Conservation (phyloP, 2,888 invertebrate species). For the Aromia moschata region DNA sequence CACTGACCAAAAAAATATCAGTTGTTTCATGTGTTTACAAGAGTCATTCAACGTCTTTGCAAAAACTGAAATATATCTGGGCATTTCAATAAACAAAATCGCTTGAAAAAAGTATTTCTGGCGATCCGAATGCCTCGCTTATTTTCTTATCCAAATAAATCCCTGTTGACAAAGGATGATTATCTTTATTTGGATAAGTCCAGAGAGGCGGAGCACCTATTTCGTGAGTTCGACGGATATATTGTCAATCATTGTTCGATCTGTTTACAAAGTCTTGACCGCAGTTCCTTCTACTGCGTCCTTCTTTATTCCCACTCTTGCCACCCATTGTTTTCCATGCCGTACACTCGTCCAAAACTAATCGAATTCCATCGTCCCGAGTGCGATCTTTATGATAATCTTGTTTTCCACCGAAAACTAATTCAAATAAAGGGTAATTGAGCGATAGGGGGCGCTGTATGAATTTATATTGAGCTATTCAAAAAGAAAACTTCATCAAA, state of each 20-base stretch:
- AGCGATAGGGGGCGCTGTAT: too few relatives aligned
- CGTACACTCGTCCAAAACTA: constrained; percentile 39
- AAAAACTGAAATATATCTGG: too few relatives aligned
- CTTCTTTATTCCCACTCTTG: constrained; percentile 30
- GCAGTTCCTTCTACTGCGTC: constrained; percentile 43
- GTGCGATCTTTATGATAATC: constrained; percentile 36
- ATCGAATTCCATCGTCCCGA: constrained; percentile 32
- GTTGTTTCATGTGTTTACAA: too few relatives aligned
- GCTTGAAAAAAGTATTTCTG: too few relatives aligned
- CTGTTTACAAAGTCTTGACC: constrained; percentile 58
- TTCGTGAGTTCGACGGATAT: constrained; percentile 49
- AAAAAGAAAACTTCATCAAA: too few relatives aligned
- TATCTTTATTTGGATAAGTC: constrained; percentile 56
- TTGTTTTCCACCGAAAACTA: constrained; percentile 28
- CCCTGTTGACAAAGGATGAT: constrained; percentile 57
- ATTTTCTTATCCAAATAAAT: constrained; percentile 44
- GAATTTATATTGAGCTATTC: too few relatives aligned
- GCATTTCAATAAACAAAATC: constrained; percentile 15
- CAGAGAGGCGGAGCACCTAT: constrained; percentile 46
- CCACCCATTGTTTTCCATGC: constrained; percentile 45
- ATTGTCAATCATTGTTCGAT: constrained; percentile 58
- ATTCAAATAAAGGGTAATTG: constrained; percentile 9
- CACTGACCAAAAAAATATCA: too few relatives aligned
- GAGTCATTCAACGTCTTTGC: too few relatives aligned
- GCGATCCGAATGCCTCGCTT: constrained; percentile 5